A percentile compares a stretch with the other conserved stretches of the same genome.
Conservation (phyloP, 1,140 invertebrate genomes). For the Prorops nasuta region DNA sequence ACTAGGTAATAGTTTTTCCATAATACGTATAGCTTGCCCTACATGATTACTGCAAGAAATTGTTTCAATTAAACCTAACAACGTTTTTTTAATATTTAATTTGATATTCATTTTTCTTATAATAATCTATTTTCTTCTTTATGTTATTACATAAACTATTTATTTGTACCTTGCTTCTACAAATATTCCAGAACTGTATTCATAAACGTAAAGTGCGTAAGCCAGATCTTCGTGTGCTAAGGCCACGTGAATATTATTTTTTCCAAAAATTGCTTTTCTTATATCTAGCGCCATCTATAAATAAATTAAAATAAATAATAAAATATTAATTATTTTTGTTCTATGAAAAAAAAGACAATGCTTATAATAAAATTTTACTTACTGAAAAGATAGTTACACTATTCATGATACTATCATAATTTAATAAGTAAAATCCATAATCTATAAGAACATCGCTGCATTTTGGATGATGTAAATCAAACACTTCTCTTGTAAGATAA, state of each 20-base stretch:
- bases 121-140: too few species aligned
- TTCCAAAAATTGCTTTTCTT: slow-evolving; percentile 75
- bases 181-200: slow-evolving; percentile 87
- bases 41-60: slow-evolving; percentile 67
- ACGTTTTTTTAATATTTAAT: too few species aligned
- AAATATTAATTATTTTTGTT: neutral
- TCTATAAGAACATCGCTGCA: slow-evolving; percentile 82
- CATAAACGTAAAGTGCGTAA: slow-evolving; percentile 87
- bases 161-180: slow-evolving; percentile 64
- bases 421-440: slow-evolving; percentile 87
- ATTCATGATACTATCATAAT: slow-evolving; percentile 80
- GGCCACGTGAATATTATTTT: slow-evolving; percentile 82
- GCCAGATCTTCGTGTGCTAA: slow-evolving; percentile 86
- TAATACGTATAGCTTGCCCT: slow-evolving; percentile 78
- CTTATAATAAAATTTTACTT: slow-evolving; percentile 15
- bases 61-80: too few species aligned
- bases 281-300: slow-evolving; percentile 72
- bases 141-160: slow-evolving; percentile 10
- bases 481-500: slow-evolving; percentile 68
- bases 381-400: slow-evolving; percentile 83
- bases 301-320: neutral
- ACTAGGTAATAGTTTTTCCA: slow-evolving; percentile 73
- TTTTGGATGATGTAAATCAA: slow-evolving; percentile 72
- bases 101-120: too few species aligned
- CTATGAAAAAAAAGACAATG: too few species aligned